phyloP scores from a whole-genome alignment of 2,888 invertebrate genomes.

The Cephalotes varians region DNA sequence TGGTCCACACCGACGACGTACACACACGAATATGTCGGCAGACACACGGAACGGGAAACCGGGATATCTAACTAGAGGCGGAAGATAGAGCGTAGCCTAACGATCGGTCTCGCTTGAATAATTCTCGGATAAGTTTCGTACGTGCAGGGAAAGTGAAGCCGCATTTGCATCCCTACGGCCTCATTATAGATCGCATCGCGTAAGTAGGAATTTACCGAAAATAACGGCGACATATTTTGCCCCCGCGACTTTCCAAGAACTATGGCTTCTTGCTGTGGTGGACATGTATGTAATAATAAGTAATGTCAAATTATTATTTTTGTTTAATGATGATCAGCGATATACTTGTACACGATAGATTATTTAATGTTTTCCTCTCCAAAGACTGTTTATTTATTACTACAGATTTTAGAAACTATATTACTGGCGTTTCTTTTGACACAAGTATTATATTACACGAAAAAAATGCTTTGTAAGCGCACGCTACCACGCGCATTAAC shows the following conservation, averaged over 20 bases:
- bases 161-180: conserved; percentile 72
- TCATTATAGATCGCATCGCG: conserved; percentile 70
- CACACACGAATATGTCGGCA: conserved; percentile 12
- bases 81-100: conserved; percentile 81
- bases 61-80: conserved; percentile 35
- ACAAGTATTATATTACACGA: conserved; percentile 29
- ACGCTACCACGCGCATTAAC: conserved; percentile 23
- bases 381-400: neutral
- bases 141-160: conserved; percentile 76
- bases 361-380: neutral
- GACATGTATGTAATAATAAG: conserved; percentile 30
- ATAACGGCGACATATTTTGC: neutral
- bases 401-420: neutral
- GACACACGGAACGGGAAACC: conserved; percentile 20
- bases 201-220: conserved; percentile 60
- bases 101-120: conserved; percentile 80
- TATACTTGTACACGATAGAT: neutral
- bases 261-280: neutral
- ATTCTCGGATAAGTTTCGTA: conserved; percentile 78
- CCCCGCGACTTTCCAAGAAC: conserved; percentile 43
- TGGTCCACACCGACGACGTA: conserved; percentile 14
- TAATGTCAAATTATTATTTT: neutral
- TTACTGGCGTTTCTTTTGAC: conserved; percentile 7
- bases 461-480: conserved; percentile 50
- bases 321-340: neutral